phyloP scores from a whole-genome alignment of 2,888 invertebrate species.

The Nomada lathburiana region DNA sequence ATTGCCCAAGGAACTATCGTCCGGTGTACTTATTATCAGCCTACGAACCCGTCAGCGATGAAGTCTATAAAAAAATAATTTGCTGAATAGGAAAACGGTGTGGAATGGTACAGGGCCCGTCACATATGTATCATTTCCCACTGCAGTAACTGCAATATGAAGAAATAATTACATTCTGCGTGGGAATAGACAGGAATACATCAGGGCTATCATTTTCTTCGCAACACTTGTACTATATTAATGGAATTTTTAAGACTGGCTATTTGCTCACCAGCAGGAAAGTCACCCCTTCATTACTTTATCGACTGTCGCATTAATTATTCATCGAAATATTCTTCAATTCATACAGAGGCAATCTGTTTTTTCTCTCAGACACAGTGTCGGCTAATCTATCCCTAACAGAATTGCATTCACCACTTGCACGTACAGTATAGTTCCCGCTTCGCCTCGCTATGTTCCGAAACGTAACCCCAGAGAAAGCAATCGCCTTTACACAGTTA shows the following conservation, averaged over 20 bases:
- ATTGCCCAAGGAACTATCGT: background rate
- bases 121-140: no score
- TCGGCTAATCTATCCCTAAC: no score
- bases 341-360: background rate
- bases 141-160: no score
- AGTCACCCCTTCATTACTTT: background rate
- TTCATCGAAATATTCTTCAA: background rate
- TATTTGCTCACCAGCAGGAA: background rate
- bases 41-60: no score
- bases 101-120: no score
- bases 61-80: no score
- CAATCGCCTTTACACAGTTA: constrained; percentile 45
- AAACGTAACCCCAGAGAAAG: constrained; percentile 41
- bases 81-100: no score
- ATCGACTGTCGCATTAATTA: background rate
- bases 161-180: no score
- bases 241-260: background rate
- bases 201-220: no score
- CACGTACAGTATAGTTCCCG: background rate
- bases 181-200: no score
- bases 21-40: background rate
- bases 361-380: background rate
- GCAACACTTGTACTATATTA: background rate
- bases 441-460: constrained; percentile 11
- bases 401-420: no score